A percentile compares a stretch with the other conserved stretches of the same genome.
Conservation (phyloP, 2,888 invertebrate genomes). For the Hololepta plana region DNA sequence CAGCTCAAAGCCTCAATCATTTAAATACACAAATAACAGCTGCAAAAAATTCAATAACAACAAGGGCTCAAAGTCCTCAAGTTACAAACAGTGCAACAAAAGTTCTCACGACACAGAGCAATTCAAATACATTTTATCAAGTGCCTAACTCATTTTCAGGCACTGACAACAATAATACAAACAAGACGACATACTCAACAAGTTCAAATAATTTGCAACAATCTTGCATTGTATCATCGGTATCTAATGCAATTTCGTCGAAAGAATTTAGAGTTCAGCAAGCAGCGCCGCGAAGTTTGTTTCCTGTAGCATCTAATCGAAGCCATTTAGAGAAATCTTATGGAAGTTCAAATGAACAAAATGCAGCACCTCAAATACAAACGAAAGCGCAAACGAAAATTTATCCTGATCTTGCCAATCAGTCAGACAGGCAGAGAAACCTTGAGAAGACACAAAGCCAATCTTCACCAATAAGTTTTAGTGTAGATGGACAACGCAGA, state of each 20-base stretch:
- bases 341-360: constrained; percentile 20
- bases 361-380: constrained; percentile 39
- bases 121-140: constrained; percentile 41
- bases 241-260: constrained; percentile 31
- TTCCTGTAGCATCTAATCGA: constrained; percentile 18
- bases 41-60: constrained; percentile 30
- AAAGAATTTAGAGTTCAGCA: constrained; percentile 46
- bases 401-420: constrained; percentile 43
- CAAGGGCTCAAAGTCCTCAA: constrained; percentile 33
- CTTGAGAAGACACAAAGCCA: constrained; percentile 37
- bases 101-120: constrained; percentile 29
- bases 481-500: constrained; percentile 49
- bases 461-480: constrained; percentile 59
- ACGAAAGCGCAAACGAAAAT: constrained; percentile 64
- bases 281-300: constrained; percentile 28
- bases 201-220: constrained; percentile 40
- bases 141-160: no score
- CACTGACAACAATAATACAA: no score
- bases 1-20: constrained; percentile 45
- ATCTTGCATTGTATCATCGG: constrained; percentile 56
- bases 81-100: constrained; percentile 15
- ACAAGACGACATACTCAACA: no score
- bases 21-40: constrained; percentile 42
- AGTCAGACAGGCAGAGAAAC: constrained; percentile 19
- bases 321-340: no score